A percentile compares a stretch with the other conserved stretches of the same genome.
These are phyloP conservation scores for Drosophila santomea DNA, from an alignment of 1,140 invertebrate species.

Conservation along the genomic window DNA sequence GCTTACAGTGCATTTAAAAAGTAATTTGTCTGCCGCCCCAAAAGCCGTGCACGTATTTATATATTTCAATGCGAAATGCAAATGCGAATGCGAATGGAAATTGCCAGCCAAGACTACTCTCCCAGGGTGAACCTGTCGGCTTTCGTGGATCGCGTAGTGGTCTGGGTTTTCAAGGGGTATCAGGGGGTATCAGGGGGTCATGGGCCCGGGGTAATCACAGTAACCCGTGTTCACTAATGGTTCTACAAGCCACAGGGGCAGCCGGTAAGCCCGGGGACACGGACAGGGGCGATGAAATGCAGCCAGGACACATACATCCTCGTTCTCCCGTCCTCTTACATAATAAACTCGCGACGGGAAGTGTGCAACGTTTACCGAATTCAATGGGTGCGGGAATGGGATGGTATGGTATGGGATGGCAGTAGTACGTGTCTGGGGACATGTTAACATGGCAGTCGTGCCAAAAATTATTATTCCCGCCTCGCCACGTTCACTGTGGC, in stretches of 20 bases:
- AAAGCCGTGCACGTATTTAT: slow-evolving; percentile 81
- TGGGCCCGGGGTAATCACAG: slow-evolving; percentile 63
- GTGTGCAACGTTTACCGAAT: slow-evolving; percentile 55
- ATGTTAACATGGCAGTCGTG: slow-evolving; percentile 84
- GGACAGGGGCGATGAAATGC: slow-evolving; percentile 69
- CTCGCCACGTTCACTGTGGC: slow-evolving; percentile 56
- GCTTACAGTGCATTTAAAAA: slow-evolving; percentile 84
- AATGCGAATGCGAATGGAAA: slow-evolving; percentile 19
- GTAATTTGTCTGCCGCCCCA: slow-evolving; percentile 81
- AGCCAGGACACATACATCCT: slow-evolving; percentile 40
- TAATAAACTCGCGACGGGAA: slow-evolving; percentile 74
- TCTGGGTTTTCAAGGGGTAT: too few species aligned
- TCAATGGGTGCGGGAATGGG: slow-evolving; percentile 11
- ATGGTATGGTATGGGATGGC: slow-evolving; percentile 17
- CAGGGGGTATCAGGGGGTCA: neutral
- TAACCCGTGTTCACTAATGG: slow-evolving; percentile 84
- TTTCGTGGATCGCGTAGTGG: neutral
- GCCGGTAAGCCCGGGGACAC: slow-evolving; percentile 45
- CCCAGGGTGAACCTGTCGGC: slow-evolving; percentile 21
- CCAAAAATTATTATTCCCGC: slow-evolving; percentile 84
- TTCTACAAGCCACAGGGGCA: slow-evolving; percentile 82
- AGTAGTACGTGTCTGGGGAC: slow-evolving; percentile 78
- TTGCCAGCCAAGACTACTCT: slow-evolving; percentile 25
- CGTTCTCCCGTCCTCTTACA: slow-evolving; percentile 9
- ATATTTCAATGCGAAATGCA: slow-evolving; percentile 79